Conservation (phyloP, 2,797 vertebrate species). For the Acanthornis magna region DNA sequence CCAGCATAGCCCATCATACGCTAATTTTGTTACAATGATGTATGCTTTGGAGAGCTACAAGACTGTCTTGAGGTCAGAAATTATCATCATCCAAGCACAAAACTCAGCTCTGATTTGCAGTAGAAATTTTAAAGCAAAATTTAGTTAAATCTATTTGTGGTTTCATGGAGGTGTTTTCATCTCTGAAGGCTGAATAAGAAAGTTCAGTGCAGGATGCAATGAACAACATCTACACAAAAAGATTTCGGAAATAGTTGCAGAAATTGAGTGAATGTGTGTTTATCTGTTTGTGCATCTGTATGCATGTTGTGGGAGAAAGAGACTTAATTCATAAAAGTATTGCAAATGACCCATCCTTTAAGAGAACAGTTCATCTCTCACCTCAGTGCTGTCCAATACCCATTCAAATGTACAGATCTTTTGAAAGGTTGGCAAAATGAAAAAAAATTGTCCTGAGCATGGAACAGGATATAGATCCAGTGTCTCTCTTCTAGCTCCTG, state of each 20-base stretch:
- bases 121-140: conserved; percentile 13
- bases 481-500: not conserved
- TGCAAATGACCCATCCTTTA: not conserved
- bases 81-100: not conserved
- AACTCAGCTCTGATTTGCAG: not conserved
- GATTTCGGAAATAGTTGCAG: not conserved
- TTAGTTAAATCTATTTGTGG: not conserved
- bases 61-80: not conserved
- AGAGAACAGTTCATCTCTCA: not conserved
- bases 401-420: not conserved
- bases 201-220: not conserved
- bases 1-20: not conserved
- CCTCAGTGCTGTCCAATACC: not conserved
- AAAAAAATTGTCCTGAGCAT: not conserved
- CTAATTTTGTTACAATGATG: not conserved
- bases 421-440: not conserved
- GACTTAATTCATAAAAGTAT: not conserved
- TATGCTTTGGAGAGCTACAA: not conserved
- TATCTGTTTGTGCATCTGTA: not conserved
- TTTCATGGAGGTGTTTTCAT: not conserved
- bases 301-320: not conserved
- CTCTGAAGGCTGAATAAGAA: not conserved
- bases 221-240: not conserved
- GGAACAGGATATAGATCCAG: not conserved
- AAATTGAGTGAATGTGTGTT: not conserved